A percentile compares a stretch with the other conserved stretches of the same genome.
Conservation (phyloP, 2,888 invertebrate genomes). For the Catocala fraxini region DNA sequence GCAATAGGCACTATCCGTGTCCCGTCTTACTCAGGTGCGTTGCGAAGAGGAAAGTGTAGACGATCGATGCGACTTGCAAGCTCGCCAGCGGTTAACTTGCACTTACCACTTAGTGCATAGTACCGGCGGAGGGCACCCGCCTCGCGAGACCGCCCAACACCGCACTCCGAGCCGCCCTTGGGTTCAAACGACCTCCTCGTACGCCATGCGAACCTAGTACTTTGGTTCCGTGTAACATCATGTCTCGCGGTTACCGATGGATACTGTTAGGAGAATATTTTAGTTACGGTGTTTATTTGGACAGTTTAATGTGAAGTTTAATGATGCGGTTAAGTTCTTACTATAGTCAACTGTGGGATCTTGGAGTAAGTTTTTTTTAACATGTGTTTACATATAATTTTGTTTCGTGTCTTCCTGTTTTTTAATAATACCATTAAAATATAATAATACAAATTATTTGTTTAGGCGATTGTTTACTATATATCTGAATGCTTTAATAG, state of each 20-base stretch:
- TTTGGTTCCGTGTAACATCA: slow-evolving; percentile 32
- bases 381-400: background rate
- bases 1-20: slow-evolving; percentile 34
- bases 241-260: slow-evolving; percentile 22
- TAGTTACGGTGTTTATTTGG: slow-evolving; percentile 19
- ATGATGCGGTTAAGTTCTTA: slow-evolving; percentile 62
- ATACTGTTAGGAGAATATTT: slow-evolving; percentile 25
- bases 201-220: slow-evolving; percentile 57
- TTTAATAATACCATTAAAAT: no score
- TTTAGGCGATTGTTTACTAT: no score
- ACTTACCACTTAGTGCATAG: slow-evolving; percentile 80
- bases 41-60: slow-evolving; percentile 67
- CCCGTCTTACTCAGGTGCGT: slow-evolving; percentile 44
- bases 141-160: slow-evolving; percentile 57
- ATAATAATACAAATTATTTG: no score
- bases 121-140: slow-evolving; percentile 70
- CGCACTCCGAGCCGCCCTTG: slow-evolving; percentile 51
- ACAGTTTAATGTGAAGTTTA: slow-evolving; percentile 17
- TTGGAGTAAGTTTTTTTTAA: slow-evolving; percentile 61
- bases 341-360: slow-evolving; percentile 67
- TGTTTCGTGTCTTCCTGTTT: no score
- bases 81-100: slow-evolving; percentile 66
- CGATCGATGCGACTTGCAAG: slow-evolving; percentile 74
- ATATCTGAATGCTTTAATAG: no score
- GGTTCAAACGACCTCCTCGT: slow-evolving; percentile 47